Percentiles rank a stretch among this genome's conserved stretches.
These are phyloP conservation scores for Campopleginae sp. DNA, from an alignment of 2,888 invertebrate species.

Conservation along the genomic window DNA sequence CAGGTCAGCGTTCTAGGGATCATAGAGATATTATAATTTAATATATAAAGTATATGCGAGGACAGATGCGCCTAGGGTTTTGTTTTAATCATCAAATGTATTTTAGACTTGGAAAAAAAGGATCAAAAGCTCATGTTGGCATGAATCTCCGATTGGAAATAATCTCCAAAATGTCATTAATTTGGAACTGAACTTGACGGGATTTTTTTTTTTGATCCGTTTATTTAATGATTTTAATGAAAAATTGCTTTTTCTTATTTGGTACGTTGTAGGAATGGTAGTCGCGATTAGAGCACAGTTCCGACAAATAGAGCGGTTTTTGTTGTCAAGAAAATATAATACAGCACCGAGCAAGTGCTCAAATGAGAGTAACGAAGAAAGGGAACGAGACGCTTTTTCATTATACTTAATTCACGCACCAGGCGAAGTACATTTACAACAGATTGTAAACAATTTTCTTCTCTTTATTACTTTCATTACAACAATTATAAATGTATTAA, in stretches of 20 bases:
- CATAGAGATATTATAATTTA: slow-evolving; percentile 65
- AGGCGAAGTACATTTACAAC: slow-evolving; percentile 44
- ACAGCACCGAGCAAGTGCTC: slow-evolving; percentile 9
- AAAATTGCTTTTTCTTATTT: slow-evolving; percentile 50
- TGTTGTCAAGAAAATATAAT: slow-evolving; percentile 30
- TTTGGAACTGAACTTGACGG: slow-evolving; percentile 11
- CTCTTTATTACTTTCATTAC: slow-evolving; percentile 63
- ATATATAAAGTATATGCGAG: slow-evolving; percentile 59
- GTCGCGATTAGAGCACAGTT: slow-evolving; percentile 52
- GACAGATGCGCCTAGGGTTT: slow-evolving; percentile 24
- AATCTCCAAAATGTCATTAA: slow-evolving; percentile 37
- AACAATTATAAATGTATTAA: slow-evolving; percentile 65
- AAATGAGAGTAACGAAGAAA: slow-evolving; percentile 43
- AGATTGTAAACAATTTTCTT: slow-evolving; percentile 59
- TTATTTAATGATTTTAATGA: slow-evolving; percentile 41
- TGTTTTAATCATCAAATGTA: slow-evolving; percentile 28
- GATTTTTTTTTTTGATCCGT: slow-evolving; percentile 14
- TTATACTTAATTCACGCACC: slow-evolving; percentile 6
- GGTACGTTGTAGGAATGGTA: slow-evolving; percentile 62
- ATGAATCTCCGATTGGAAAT: slow-evolving; percentile 56
- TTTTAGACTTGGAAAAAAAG: slow-evolving; percentile 22
- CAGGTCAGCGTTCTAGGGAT: slow-evolving; percentile 74
- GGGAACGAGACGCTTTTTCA: slow-evolving; percentile 24
- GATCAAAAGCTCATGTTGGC: slow-evolving; percentile 43
- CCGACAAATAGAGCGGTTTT: slow-evolving; percentile 41